A percentile compares a stretch with the other conserved stretches of the same genome.
These are phyloP conservation scores for Hydrotaea cyrtoneurina DNA, from an alignment of 2,888 invertebrate genomes.

Conservation along the genomic window DNA sequence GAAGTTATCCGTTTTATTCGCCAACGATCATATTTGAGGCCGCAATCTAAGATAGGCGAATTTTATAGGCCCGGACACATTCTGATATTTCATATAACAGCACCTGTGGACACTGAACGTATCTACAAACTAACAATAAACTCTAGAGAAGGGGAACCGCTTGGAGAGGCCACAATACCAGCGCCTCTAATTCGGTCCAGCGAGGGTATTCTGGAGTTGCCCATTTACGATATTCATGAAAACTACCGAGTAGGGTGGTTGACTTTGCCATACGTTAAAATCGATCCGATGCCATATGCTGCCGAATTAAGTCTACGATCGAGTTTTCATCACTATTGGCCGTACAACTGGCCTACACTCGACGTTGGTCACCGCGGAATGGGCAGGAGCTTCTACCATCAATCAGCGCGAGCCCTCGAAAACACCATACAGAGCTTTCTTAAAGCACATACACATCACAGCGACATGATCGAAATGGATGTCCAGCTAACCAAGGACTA, in stretches of 20 bases:
- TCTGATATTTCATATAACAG: conserved; percentile 74
- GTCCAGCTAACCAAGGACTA: conserved; percentile 97
- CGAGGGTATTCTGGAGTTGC: conserved; percentile 86
- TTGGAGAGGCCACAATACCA: conserved; percentile 92
- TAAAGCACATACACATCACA: conserved; percentile 93
- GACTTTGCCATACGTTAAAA: conserved; percentile 83
- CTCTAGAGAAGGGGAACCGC: conserved; percentile 80
- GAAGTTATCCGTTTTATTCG: conserved; percentile 73
- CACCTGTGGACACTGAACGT: conserved; percentile 69
- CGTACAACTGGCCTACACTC: conserved; percentile 90
- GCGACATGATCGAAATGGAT: conserved; percentile 98
- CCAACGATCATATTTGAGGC: conserved; percentile 71
- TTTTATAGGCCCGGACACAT: conserved; percentile 70
- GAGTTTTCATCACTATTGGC: conserved; percentile 93
- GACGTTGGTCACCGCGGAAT: conserved; percentile 97
- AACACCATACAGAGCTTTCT: conserved; percentile 97
- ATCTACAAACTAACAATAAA: conserved; percentile 71
- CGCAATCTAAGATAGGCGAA: conserved; percentile 70
- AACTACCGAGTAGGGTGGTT: conserved; percentile 91
- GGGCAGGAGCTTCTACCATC: conserved; percentile 89
- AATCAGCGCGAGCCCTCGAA: conserved; percentile 88
- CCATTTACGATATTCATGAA: conserved; percentile 87
- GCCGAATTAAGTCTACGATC: conserved; percentile 86
- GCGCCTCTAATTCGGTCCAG: conserved; percentile 85
- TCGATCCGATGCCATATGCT: conserved; percentile 73